Evolutionary conservation across 2,113 vertebrate genomes (phyloP), one percentile per base, ranked within the genome.

Genomic region (Indri indri): DNA sequence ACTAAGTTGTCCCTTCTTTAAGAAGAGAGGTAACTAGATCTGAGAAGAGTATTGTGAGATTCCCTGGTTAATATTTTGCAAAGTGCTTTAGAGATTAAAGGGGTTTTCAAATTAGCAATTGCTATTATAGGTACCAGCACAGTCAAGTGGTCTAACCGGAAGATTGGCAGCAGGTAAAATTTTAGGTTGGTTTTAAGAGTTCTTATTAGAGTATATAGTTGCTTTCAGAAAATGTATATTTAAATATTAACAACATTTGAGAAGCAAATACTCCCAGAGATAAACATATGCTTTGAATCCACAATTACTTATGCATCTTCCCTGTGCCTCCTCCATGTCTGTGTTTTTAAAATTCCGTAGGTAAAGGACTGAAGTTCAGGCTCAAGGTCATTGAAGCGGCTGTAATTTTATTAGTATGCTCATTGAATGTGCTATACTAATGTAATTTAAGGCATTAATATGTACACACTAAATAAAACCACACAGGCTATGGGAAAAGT

Each of bases 371-470:
- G 0, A 86, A 89, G 90, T 90, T 96, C 85, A 92, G 50, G 50
- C 82, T 93, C 95, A 97, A 98, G 98, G 98, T 96, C 95, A 94
- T 3, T 87, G 76, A 71, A 95, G 96, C 50, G n/a, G 37, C 91
- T 79, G 68, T 34, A 65, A 82, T 90, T 93, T 93, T 68, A 0
- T 70, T 89, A 88, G 52, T 0, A 13, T 57, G 90, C 59, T 91
- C 90, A 50, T 30, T 90, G 94, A 96, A 82, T 95, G 80, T 45
- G 18, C 90, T 71, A 45, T 54, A 94, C 70, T 96, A 98, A 98
- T 74, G 71, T 91, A 79, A 98, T 98, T 97, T 94, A 98, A 97
- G 52, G 87, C 86, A 57, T 94, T 97, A 97, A 95, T 90, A 95
- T 88, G 87, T 95, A 87, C 47, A 94, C 91, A 91, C 97, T 93